Evolutionary conservation across 1,140 invertebrate species (phyloP), one percentile per base, ranked within the genome.

Genomic region (Drosophila grimshawi): DNA sequence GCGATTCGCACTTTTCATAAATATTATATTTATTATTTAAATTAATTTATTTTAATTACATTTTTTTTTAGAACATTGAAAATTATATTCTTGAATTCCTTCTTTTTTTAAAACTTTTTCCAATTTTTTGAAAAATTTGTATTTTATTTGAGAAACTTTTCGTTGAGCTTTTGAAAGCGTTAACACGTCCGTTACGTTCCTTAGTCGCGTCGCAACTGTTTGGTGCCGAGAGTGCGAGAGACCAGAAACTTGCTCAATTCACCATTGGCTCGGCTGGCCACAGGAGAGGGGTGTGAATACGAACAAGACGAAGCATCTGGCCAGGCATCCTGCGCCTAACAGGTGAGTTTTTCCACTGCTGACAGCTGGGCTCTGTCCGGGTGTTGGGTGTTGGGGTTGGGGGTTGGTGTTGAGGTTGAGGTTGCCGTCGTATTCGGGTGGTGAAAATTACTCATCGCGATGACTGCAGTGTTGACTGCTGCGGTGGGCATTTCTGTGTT

Each of bases 121-220:
- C 33, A 43, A 55, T 57, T 61, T 77, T 57, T 43, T n/a, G 19
- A 66, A 66, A 70, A 27, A 57, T 74, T 64, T 72, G 61, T 63
- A 62, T 68, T 55, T 52, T 51, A 81, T 80, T 78, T 80, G 39
- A 8, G 56, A 60, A 72, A 66, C 63, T 70, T 79, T 32, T 56
- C 49, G 43, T 19, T 48, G 8, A 48, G 57, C 8, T 49, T 46
- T 67, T 56, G 63, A 10, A 6, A 66, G 45, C 73, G 77, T 73
- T 83, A 52, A 56, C 80, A 80, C 85, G 77, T 88, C 76, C 85
- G 85, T 77, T 71, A 68, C 77, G 70, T 80, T 83, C 57, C 52
- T 68, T 80, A 88, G 83, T 89, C 83, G 85, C 83, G 83, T 83
- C 80, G 83, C 80, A 88, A 88, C 83, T 88, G 80, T 64, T 78